These are phyloP conservation scores for Cheracebus regulus DNA, from an alignment of 2,797 vertebrate genomes.

Conservation along the genomic window DNA sequence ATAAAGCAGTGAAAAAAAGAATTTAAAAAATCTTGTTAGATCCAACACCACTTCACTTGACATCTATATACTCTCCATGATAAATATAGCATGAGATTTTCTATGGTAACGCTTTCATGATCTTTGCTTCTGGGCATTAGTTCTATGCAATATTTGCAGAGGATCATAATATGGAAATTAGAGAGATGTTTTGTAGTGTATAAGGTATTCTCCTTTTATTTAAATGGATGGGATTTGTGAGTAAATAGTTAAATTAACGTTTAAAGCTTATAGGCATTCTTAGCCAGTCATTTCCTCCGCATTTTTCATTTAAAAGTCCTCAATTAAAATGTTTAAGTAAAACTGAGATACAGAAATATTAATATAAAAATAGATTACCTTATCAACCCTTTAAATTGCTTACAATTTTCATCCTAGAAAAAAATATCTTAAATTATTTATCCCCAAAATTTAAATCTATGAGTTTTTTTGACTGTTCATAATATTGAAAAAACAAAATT, in stretches of 20 bases:
- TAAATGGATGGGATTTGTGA: background rate
- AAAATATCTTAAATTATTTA: background rate
- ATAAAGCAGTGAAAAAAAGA: constrained; percentile 73
- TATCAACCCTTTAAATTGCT: background rate
- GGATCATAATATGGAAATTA: constrained; percentile 20
- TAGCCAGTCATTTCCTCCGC: background rate
- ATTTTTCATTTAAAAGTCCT: background rate
- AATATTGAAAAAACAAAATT: background rate
- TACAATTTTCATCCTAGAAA: background rate
- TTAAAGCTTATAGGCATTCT: background rate
- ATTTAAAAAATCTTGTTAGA: constrained; percentile 68
- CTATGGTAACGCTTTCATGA: constrained; percentile 64
- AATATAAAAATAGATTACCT: background rate
- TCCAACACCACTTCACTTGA: constrained; percentile 64
- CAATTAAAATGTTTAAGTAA: background rate
- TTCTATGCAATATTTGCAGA: constrained; percentile 36
- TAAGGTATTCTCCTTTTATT: background rate
- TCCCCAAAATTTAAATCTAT: background rate
- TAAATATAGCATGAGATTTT: constrained; percentile 66
- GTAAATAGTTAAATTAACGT: background rate
- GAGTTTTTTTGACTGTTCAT: background rate
- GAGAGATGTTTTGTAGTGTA: background rate
- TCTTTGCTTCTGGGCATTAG: constrained; percentile 57
- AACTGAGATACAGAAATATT: background rate
- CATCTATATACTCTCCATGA: constrained; percentile 67